Percentiles rank a stretch among this genome's conserved stretches.
phyloP scores from a whole-genome alignment of 2,797 vertebrate genomes.

The Leptodactylus fallax region DNA sequence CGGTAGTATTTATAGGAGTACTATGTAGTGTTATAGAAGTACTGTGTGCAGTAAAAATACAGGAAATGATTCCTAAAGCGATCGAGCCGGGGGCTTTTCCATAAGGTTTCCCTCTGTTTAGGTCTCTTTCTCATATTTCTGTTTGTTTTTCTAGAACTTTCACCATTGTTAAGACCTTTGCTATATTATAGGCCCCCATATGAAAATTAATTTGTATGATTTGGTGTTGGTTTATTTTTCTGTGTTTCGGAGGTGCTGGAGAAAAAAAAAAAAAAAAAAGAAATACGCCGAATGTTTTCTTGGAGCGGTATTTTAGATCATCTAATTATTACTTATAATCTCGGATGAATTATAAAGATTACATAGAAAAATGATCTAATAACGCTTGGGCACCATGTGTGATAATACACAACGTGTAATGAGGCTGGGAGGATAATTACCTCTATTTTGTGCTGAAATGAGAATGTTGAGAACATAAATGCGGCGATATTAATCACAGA shows the following conservation, averaged over 20 bases:
- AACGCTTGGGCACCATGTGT: neutral
- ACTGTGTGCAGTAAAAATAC: too few relatives aligned
- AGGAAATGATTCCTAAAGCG: too few relatives aligned
- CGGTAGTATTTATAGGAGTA: too few relatives aligned
- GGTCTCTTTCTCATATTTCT: too few relatives aligned
- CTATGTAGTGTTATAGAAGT: too few relatives aligned
- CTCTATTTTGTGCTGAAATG: neutral
- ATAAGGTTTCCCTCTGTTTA: too few relatives aligned
- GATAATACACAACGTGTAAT: slow-evolving; percentile 25
- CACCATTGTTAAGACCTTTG: neutral
- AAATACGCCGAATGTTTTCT: neutral
- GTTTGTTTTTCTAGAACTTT: too few relatives aligned
- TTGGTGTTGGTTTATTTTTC: neutral
- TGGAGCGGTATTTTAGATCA: neutral
- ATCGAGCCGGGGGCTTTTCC: too few relatives aligned
- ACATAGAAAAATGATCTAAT: slow-evolving; percentile 13
- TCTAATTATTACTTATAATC: slow-evolving; percentile 27
- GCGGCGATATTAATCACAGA: neutral
- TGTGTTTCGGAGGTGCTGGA: neutral
- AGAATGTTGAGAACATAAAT: slow-evolving; percentile 2
- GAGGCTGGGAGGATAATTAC: slow-evolving; percentile 28
- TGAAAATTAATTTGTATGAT: neutral
- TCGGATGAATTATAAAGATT: slow-evolving; percentile 16
- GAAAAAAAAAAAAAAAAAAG: neutral
- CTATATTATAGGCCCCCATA: too few relatives aligned